Conservation (phyloP, 2,888 invertebrate genomes). For the Athetis lepigone region DNA sequence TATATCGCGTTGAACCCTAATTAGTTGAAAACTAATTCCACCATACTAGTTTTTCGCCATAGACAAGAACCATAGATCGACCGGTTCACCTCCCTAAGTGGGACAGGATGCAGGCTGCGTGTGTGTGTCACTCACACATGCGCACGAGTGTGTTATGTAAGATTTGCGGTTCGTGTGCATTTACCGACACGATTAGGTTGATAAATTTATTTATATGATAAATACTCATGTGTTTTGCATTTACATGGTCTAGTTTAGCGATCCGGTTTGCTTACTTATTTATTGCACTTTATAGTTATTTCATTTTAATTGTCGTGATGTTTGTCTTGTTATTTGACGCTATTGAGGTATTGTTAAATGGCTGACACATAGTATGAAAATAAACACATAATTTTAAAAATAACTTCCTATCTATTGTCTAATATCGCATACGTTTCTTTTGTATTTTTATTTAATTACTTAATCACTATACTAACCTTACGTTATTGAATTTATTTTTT, state of each 20-base stretch:
- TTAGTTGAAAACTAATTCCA: slow-evolving; percentile 51
- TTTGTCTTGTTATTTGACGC: slow-evolving; percentile 19
- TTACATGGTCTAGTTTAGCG: slow-evolving; percentile 46
- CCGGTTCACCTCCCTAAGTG: slow-evolving; percentile 84
- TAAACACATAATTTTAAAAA: background rate
- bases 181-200: slow-evolving; percentile 54
- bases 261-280: slow-evolving; percentile 53
- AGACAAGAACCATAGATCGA: slow-evolving; percentile 63
- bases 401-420: background rate
- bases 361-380: too few relatives aligned
- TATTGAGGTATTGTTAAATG: slow-evolving; percentile 12
- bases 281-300: slow-evolving; percentile 20
- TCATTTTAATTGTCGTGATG: slow-evolving; percentile 24
- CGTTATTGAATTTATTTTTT: background rate
- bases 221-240: slow-evolving; percentile 49
- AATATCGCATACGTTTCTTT: background rate
- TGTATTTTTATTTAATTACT: slow-evolving; percentile 5
- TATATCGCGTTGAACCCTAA: slow-evolving; percentile 44
- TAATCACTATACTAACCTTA: too few relatives aligned
- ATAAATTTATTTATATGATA: slow-evolving; percentile 59
- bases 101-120: slow-evolving; percentile 83
- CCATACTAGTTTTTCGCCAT: slow-evolving; percentile 62
- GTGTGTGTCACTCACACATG: slow-evolving; percentile 33
- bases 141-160: slow-evolving; percentile 68
- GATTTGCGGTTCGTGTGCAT: slow-evolving; percentile 56